phyloP scores from a whole-genome alignment of 2,797 vertebrate genomes.

The Sphenodon punctatus region DNA sequence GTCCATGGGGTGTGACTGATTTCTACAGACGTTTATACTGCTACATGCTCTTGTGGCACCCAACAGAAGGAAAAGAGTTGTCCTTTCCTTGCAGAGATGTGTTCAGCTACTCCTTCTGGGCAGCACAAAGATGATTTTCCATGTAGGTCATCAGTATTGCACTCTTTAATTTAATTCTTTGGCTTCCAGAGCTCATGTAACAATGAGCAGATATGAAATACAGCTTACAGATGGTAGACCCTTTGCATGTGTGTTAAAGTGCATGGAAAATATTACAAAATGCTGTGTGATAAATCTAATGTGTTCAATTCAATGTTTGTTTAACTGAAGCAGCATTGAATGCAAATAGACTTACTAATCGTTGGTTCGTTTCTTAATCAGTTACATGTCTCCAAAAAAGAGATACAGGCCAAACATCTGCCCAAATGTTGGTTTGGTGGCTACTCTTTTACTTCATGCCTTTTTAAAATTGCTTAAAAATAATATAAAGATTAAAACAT shows the following conservation, averaged over 20 bases:
- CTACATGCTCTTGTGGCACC: no score
- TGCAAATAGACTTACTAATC: neutral
- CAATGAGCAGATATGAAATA: neutral
- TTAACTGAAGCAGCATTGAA: fast-evolving
- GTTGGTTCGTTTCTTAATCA: neutral
- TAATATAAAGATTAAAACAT: neutral
- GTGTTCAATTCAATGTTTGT: no score
- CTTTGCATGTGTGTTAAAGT: fast-evolving
- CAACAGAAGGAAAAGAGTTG: fast-evolving
- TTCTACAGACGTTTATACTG: no score
- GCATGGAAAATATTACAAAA: no score
- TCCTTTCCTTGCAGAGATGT: neutral
- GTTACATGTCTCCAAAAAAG: neutral
- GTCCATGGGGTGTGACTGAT: no score
- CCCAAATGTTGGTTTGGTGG: neutral
- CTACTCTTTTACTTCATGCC: neutral
- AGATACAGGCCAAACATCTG: neutral
- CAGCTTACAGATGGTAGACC: neutral
- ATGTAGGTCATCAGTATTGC: neutral
- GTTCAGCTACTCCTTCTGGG: neutral
- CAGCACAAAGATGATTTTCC: neutral
- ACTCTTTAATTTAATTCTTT: neutral
- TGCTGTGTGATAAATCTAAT: no score
- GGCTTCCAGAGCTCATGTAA: neutral
- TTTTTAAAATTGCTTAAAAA: no score